Base-by-base conservation (phyloP, 2,797 vertebrate species). In the Phataginus tricuspis region DNA sequence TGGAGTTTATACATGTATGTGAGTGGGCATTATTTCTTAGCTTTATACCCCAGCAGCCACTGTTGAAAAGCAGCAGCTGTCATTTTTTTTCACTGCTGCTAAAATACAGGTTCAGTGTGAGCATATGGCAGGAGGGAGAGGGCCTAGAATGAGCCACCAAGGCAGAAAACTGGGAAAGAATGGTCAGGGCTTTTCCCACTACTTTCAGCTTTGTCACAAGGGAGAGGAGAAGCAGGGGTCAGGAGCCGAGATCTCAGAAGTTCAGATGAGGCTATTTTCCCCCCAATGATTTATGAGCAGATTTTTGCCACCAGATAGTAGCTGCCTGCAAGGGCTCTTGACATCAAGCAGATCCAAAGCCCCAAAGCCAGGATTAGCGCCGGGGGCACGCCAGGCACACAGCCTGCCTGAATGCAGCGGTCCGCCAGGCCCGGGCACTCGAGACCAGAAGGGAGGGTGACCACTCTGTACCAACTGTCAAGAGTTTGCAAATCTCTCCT, bases 381-480 rank as follows among this genome's bases (percentile, higher is more conserved):
- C 13, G 3, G 57, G 16, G 45, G 18, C 14, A 4, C 1, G 0
- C 16, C 29, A 7, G 39, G 10, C 51, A 42, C 16, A 4, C 16
- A 53, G 87, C 49, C 61, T 21, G 64, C 51, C 31, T 1, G 49
- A 39, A 39, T 1, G 10, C 55, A 39, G 1, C 0, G 13, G 25
- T 34, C 57, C 9, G 2, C 53, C 1, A 25, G n/a, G 31, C 79
- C 37, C 4, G 61, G 74, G 34, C 4, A 0, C 51, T 37, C 3
- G 0, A 6, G 31, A 23, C 49, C 42, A 13, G 74, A 7, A 6
- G 5, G 39, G 29, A 72, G 51, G 82, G 8, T 49, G 69, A 15
- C 45, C 16, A 2, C 1, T 2, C 39, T 14, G 71, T 1, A 6
- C 42, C 0, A 5, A 21, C 7, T 37, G n/a, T 25, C 29, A 69